Base-by-base conservation (phyloP, 2,113 vertebrate species). In the Dipodomys stephensi region DNA sequence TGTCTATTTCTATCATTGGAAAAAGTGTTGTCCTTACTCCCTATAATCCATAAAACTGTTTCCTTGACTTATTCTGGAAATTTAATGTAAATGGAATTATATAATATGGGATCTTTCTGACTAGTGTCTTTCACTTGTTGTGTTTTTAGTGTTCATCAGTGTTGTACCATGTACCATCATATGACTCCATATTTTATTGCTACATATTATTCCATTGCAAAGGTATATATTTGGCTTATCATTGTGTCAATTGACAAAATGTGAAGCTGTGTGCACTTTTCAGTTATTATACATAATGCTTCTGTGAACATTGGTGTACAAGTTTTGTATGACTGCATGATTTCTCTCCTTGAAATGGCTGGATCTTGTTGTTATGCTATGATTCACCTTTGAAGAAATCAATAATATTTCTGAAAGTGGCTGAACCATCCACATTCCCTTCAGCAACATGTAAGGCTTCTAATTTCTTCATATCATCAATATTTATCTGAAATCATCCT, bases 161-260 rank as follows among this genome's bases (percentile, higher is more conserved):
- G 4, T 86, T 35, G 11, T 57, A 84, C n/a, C 15, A 22, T 30
- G 4, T 32, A 10, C 64, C 9, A 35, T 1, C 62, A 13, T 11
- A 74, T 90, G 46, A 77, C 68, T 89, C 57, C 27, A 25, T 68
- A 39, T 90, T 86, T 77, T 27, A 83, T 83, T 87, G 35, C 27
- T 86, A 46, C 67, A 35, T 71, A 89, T 57, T 44, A 57, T 85
- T 73, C 72, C 35, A n/a, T 60, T 23, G 4, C 7, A 28, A 25
- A 4, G n/a, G 12, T 81, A 4, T 46, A 12, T 2, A 57, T 46
- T n/a, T 78, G 44, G 23, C 28, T 81, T 86, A 62, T 68, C 3
- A 39, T 73, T 39, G 44, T 57, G 62, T 16, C n/a, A 53, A 1
- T 12, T 80, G n/a, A 83, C 69, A 7, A 4, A 91, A 49, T 78